Evolutionary conservation across 1,140 invertebrate species (phyloP), one percentile per base, ranked within the genome.

Genomic region (Drosophila teissieri): DNA sequence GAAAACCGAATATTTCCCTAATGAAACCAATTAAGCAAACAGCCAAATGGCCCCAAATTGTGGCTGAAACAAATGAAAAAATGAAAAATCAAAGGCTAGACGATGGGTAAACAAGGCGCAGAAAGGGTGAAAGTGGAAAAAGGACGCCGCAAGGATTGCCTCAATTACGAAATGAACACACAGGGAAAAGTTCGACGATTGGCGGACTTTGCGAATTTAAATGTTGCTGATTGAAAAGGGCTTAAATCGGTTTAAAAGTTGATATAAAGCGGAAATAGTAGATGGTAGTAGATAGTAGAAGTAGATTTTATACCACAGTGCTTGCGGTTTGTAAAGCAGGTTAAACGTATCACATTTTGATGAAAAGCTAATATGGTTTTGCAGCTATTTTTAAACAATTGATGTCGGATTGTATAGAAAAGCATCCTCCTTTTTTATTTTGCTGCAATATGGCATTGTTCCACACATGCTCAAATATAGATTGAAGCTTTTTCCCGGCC

Each of bases 11-110:
- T 60, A 48, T 64, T 58, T 53, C 54, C 69, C 75, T 82, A 86
- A 86, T 86, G 83, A 86, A 86, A 88, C 70, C 83, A 86, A 86
- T 86, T 86, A 86, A 61, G 79, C 79, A 86, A 75, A 79, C 79
- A 54, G 74, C 73, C 45, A 75, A 77, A 78, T 64, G 76, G 55
- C 42, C 51, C 60, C 67, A 76, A 69, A 64, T 80, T 77, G 63
- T 80, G 63, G 67, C 61, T 31, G 40, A 15, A 48, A 58, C 82
- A 76, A 75, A 56, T 31, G 40, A 15, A 48, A 58, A 88, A 76
- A 75, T 76, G 70, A 86, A 76, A 88, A 78, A 86, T 88, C 83
- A 86, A 86, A 83, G 83, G 83, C 83, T 75, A 86, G 83, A 86
- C 83, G 82, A 79, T 68, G 65, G 79, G 78, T 88, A 86, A 86